Evolutionary conservation across 2,113 vertebrate species (phyloP).

Genomic region (Phylloscopus whistleri): DNA sequence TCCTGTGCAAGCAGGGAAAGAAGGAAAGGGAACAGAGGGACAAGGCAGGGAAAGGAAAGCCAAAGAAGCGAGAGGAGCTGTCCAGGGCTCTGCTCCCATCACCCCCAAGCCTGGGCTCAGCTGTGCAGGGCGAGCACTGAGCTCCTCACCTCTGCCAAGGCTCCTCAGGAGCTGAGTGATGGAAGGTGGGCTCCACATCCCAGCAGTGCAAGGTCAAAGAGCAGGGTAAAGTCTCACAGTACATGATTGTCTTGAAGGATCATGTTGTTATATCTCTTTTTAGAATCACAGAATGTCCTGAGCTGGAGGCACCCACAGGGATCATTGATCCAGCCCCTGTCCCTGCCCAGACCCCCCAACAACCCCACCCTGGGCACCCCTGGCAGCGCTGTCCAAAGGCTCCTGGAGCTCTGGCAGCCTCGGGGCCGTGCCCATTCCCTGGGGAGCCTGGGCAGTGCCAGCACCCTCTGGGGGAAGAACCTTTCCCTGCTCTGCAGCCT

Average conservation of each 20-base stretch:
- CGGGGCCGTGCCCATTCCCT: neutral
- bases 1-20: neutral
- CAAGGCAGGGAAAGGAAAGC: neutral
- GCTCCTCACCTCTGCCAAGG: neutral
- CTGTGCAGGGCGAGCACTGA: neutral
- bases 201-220: neutral
- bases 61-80: neutral
- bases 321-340: fast-evolving
- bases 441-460: neutral
- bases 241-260: neutral
- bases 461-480: neutral
- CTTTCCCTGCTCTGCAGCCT: neutral
- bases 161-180: neutral
- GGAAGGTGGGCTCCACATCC: neutral
- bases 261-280: neutral
- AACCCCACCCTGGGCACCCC: neutral
- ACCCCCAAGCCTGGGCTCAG: neutral
- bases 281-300: neutral
- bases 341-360: neutral
- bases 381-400: neutral
- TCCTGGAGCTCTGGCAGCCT: neutral
- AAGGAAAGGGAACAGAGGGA: neutral
- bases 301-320: fast-evolving
- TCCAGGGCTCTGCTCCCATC: neutral
- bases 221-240: neutral